Percentiles rank a stretch among this genome's conserved stretches.
phyloP scores from a whole-genome alignment of 2,888 invertebrate species.

The Campopleginae sp. region DNA sequence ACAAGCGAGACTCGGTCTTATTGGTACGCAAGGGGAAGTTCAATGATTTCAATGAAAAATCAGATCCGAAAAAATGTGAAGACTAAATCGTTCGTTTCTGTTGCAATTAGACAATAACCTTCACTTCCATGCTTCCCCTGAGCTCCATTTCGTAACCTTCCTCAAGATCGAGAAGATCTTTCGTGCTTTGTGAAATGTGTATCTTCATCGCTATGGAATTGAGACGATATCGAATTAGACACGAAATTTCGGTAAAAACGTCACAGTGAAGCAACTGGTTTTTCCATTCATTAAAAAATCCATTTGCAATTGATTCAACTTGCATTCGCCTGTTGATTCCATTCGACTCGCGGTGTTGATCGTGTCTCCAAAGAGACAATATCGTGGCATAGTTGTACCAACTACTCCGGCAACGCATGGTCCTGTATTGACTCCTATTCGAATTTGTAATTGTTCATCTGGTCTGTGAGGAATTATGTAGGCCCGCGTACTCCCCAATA shows the following conservation, averaged over 20 bases:
- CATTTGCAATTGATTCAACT: neutral
- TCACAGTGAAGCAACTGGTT: no score
- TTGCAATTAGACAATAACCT: conserved; percentile 85
- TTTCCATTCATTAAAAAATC: no score
- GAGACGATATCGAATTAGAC: neutral
- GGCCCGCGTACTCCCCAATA: conserved; percentile 91
- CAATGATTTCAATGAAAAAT: neutral
- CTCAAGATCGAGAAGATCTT: conserved; percentile 90
- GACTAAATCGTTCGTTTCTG: neutral
- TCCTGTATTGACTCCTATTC: conserved; percentile 93
- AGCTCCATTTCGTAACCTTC: conserved; percentile 92
- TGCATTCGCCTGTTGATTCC: conserved; percentile 94
- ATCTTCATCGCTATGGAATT: conserved; percentile 90
- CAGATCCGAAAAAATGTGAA: neutral
- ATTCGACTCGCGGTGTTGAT: conserved; percentile 94
- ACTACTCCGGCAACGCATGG: conserved; percentile 95
- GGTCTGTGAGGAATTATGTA: conserved; percentile 91
- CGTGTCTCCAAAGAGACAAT: conserved; percentile 94
- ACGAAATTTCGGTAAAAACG: neutral
- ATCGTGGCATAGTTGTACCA: conserved; percentile 94
- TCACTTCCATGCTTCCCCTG: conserved; percentile 93
- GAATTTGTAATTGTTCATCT: conserved; percentile 90
- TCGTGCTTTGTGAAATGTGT: conserved; percentile 93
- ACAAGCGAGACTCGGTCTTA: neutral
- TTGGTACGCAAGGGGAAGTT: neutral